A percentile compares a stretch with the other conserved stretches of the same genome.
These are phyloP conservation scores for Odocoileus hemionus DNA, from an alignment of 2,113 vertebrate species.

Conservation along the genomic window DNA sequence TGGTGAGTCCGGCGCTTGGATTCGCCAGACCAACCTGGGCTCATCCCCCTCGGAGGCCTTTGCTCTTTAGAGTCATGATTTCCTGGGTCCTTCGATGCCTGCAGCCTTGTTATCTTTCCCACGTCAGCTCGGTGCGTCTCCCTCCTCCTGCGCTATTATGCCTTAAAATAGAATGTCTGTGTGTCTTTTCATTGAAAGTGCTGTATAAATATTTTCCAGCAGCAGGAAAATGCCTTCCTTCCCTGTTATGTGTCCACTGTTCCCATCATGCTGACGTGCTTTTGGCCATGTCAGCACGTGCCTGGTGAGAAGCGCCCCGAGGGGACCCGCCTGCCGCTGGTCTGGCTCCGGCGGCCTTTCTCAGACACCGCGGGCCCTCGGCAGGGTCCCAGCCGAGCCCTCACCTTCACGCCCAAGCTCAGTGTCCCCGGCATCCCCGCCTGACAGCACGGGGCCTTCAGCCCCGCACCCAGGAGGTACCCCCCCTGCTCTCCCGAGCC, in stretches of 20 bases:
- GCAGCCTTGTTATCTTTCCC: too few species aligned
- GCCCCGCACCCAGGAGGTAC: not conserved
- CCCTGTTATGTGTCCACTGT: not conserved
- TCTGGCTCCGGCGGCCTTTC: not conserved
- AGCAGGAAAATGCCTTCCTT: not conserved
- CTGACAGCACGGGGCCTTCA: accelerated
- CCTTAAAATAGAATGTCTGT: not conserved
- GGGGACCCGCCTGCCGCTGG: not conserved
- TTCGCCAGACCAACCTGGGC: accelerated
- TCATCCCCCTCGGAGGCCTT: accelerated
- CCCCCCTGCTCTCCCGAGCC: accelerated
- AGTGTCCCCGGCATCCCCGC: accelerated
- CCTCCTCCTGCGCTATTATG: not conserved
- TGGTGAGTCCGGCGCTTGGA: accelerated
- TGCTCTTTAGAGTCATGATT: accelerated
- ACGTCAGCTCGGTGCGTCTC: accelerated
- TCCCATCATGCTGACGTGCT: not conserved
- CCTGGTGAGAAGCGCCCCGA: not conserved
- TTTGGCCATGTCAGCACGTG: not conserved
- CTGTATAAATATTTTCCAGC: not conserved
- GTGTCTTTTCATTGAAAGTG: not conserved
- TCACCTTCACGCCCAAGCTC: not conserved
- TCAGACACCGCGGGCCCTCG: accelerated
- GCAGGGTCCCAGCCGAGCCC: not conserved
- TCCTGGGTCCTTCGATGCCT: accelerated